Evolutionary conservation across 2,797 vertebrate genomes (phyloP).

Genomic region (Ciconia nigra): DNA sequence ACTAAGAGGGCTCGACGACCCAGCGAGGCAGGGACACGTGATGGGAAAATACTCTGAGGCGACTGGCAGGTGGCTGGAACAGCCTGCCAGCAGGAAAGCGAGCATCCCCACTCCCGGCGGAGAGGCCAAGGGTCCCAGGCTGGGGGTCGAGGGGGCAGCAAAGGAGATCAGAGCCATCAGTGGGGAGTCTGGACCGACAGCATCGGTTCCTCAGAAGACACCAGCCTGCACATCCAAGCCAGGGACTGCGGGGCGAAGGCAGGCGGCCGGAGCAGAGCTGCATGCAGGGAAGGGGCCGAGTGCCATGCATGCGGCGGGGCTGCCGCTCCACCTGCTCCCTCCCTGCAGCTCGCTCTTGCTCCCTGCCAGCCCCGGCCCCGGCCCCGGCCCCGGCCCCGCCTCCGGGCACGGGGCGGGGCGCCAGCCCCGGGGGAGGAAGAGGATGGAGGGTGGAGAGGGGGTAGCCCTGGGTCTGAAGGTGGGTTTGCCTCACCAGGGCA

Average conservation of each 20-base stretch:
- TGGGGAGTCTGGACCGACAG: neutral
- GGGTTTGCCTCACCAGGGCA: rapidly evolving
- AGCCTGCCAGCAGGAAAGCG: neutral
- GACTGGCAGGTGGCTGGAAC: neutral
- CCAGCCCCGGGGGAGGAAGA: constrained; percentile 7
- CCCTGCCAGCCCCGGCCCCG: neutral
- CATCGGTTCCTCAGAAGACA: neutral
- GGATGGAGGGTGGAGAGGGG: neutral
- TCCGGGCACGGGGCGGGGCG: constrained; percentile 51
- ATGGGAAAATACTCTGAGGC: neutral
- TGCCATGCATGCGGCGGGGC: neutral
- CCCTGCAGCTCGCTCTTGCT: rapidly evolving
- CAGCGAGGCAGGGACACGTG: neutral
- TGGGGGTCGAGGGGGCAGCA: neutral
- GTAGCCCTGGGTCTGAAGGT: rapidly evolving
- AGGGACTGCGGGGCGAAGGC: neutral
- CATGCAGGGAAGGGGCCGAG: neutral
- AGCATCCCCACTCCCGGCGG: neutral
- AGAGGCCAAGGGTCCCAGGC: neutral
- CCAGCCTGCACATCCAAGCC: neutral
- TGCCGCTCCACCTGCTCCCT: constrained; percentile 39
- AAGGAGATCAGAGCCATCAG: neutral
- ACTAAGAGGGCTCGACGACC: neutral
- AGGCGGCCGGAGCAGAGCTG: neutral
- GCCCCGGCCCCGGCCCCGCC: constrained; percentile 46